These are phyloP conservation scores for Mellivora capensis DNA, from an alignment of 2,113 vertebrate genomes.

Conservation along the genomic window DNA sequence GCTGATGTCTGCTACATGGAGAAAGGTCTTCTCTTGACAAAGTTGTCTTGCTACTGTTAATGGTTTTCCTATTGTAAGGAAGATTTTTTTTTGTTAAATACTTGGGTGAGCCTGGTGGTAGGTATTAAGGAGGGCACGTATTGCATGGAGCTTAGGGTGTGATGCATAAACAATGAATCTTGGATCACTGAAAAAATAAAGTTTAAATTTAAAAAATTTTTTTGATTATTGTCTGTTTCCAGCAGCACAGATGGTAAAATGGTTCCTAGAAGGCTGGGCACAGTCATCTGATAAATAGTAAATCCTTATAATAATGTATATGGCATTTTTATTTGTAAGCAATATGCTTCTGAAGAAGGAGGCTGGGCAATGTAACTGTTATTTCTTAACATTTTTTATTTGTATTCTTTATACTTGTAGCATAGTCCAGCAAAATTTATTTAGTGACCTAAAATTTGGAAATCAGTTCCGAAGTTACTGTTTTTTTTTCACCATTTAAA, in stretches of 20 bases:
- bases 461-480: not conserved
- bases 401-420: not conserved
- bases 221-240: not conserved
- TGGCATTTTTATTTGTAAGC: not conserved
- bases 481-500: not conserved
- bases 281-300: not conserved
- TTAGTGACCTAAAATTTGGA: not conserved
- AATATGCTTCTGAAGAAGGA: not conserved
- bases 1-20: not conserved
- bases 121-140: too few relatives aligned
- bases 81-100: slow-evolving; percentile 39
- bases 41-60: not conserved
- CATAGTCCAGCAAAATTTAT: not conserved
- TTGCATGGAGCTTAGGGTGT: too few relatives aligned
- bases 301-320: not conserved
- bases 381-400: not conserved
- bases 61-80: not conserved
- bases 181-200: too few relatives aligned
- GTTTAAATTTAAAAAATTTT: too few relatives aligned
- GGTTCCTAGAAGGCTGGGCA: not conserved
- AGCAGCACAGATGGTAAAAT: not conserved
- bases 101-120: not conserved
- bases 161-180: too few relatives aligned
- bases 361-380: not conserved
- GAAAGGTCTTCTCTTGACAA: not conserved